Base-by-base conservation (phyloP, 1,140 invertebrate species). In the Lasioglossum baleicum region DNA sequence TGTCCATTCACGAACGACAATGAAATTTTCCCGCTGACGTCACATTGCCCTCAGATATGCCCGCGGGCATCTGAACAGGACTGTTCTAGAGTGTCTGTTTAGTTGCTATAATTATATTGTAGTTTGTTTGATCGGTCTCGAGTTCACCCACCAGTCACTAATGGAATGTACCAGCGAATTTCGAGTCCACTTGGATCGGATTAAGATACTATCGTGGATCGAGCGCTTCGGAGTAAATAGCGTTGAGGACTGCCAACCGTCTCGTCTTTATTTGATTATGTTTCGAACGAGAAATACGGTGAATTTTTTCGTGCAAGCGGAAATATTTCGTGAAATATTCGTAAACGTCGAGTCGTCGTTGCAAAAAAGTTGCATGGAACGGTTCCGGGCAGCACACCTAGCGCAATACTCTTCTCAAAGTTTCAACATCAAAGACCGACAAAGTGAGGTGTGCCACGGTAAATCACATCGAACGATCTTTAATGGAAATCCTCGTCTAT, bases 141-240 rank as follows among this genome's bases (percentile, higher is more conserved):
- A 82, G 51, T 70, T 74, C 51, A 31, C 71, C 72, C 53, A 70
- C 22, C 61, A 48, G 40, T 65, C 5, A 84, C 80, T 85, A 85
- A 48, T 86, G 84, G 84, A 86, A 86, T 86, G 84, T 86, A 85
- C 60, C 51, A 71, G 53, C 13, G 51, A 82, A 67, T 85, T 73
- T 44, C 63, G 56, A 82, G 60, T 66, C 72, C 68, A 70, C 58
- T 40, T 86, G 84, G 80, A 85, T 86, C 84, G 80, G 79, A 84
- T 87, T 86, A 67, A 76, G 69, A 81, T 83, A 70, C 40, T 35
- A 63, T 73, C 77, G 77, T 75, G 78, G 60, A 58, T 73, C 51
- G 66, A 69, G 56, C 53, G 53, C 31, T 11, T 48, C 44, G 44
- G 44, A 48, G 44, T 48, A 48, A 48, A 48, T 48, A 13, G 13